Evolutionary conservation across 2,113 vertebrate genomes (phyloP).

Genomic region (Oostethus manadensis): DNA sequence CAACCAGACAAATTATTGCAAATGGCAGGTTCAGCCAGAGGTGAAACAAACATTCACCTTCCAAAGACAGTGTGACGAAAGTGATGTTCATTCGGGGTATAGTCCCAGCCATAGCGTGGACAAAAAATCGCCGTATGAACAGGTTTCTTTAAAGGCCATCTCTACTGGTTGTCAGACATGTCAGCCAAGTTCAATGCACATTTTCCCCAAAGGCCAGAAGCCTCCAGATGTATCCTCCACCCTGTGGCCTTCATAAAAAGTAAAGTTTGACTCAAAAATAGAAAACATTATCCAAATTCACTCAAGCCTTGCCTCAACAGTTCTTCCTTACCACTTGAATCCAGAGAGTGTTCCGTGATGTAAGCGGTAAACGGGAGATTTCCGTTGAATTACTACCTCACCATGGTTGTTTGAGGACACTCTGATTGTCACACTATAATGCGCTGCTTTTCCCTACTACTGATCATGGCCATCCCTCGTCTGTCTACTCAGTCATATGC

Average conservation of each 20-base stretch:
- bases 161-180: constrained; percentile 30
- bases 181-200: constrained; percentile 54
- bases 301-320: constrained; percentile 31
- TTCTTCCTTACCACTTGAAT: constrained; percentile 36
- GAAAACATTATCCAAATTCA: constrained; percentile 41
- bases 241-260: constrained; percentile 57
- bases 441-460: constrained; percentile 11
- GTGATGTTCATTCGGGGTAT: constrained; percentile 5
- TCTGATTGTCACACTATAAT: constrained; percentile 24
- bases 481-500: constrained; percentile 18
- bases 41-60: constrained; percentile 53
- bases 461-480: constrained; percentile 4
- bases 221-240: constrained; percentile 48
- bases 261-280: constrained; percentile 61
- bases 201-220: constrained; percentile 48
- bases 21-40: constrained; percentile 56
- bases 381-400: constrained; percentile 37
- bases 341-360: constrained; percentile 24
- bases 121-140: constrained; percentile 22
- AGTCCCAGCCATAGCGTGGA: constrained; percentile 7
- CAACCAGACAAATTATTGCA: constrained; percentile 54
- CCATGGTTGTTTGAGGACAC: constrained; percentile 20
- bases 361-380: constrained; percentile 22
- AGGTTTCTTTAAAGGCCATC: constrained; percentile 38
- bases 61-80: constrained; percentile 44